Conservation (phyloP, 2,888 invertebrate species). For the Euclidia mi region DNA sequence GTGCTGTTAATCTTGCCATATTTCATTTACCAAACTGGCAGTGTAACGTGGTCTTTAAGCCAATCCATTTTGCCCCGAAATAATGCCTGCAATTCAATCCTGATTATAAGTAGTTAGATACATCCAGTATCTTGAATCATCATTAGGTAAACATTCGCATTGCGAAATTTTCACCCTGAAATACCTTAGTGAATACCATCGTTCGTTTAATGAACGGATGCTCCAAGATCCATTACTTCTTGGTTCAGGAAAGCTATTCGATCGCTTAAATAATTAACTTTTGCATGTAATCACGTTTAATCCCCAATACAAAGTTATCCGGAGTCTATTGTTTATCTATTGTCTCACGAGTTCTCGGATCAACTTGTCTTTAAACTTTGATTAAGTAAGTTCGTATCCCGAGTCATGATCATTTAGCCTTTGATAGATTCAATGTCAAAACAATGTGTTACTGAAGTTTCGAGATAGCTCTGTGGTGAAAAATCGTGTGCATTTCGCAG, state of each 20-base stretch:
- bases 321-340: constrained; percentile 52
- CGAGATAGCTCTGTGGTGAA: constrained; percentile 24
- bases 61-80: no score
- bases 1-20: no score
- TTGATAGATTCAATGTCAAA: constrained; percentile 56
- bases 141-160: neutral
- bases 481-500: constrained; percentile 7
- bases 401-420: constrained; percentile 49
- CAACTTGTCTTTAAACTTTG: constrained; percentile 55
- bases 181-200: no score
- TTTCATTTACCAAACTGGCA: no score
- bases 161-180: no score
- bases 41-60: no score
- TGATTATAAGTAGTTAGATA: no score
- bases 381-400: constrained; percentile 54
- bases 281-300: constrained; percentile 48
- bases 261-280: constrained; percentile 40
- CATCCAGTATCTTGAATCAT: no score
- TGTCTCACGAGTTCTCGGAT: constrained; percentile 48
- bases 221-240: constrained; percentile 1
- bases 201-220: neutral
- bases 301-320: constrained; percentile 38
- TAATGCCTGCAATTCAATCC: no score
- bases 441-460: constrained; percentile 36
- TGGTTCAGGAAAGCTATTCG: neutral